Percentiles rank a stretch among this genome's conserved stretches.
phyloP scores from a whole-genome alignment of 64 coral and sea anemone species.

The Exaiptasia diaphana region DNA sequence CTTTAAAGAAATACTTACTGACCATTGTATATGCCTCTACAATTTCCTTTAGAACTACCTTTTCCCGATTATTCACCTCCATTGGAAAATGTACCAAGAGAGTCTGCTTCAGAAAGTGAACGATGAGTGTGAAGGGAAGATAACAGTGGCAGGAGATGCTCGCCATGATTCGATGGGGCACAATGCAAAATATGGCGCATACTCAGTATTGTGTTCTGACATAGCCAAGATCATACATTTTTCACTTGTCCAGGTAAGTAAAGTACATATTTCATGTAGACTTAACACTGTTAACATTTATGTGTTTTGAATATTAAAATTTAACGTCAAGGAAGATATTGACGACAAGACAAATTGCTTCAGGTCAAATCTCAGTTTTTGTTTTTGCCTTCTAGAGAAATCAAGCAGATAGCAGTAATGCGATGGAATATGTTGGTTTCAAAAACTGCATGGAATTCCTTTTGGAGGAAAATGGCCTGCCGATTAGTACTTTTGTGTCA shows the following conservation, averaged over 20 bases:
- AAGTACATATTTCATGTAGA: too few relatives aligned
- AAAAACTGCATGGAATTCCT: constrained; percentile 48
- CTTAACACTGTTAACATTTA: too few relatives aligned
- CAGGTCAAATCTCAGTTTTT: too few relatives aligned
- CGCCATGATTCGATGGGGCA: constrained; percentile 22
- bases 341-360: too few relatives aligned
- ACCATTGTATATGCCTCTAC: too few relatives aligned
- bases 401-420: constrained; percentile 39
- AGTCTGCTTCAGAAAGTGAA: not conserved
- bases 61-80: not conserved
- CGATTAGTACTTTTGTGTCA: constrained; percentile 10
- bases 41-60: not conserved
- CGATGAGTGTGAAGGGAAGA: not conserved
- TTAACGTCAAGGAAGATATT: too few relatives aligned
- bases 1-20: too few relatives aligned
- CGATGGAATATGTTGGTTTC: constrained; percentile 47
- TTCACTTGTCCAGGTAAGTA: not conserved
- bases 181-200: constrained; percentile 14
- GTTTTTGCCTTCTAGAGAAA: constrained; percentile 52
- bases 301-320: too few relatives aligned
- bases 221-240: constrained; percentile 6
- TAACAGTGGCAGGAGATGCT: constrained; percentile 14
- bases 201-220: not conserved
- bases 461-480: constrained; percentile 41
- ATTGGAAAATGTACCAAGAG: constrained; percentile 6